These are phyloP conservation scores for Falco peregrinus DNA, from an alignment of 2,797 vertebrate genomes.

Conservation along the genomic window DNA sequence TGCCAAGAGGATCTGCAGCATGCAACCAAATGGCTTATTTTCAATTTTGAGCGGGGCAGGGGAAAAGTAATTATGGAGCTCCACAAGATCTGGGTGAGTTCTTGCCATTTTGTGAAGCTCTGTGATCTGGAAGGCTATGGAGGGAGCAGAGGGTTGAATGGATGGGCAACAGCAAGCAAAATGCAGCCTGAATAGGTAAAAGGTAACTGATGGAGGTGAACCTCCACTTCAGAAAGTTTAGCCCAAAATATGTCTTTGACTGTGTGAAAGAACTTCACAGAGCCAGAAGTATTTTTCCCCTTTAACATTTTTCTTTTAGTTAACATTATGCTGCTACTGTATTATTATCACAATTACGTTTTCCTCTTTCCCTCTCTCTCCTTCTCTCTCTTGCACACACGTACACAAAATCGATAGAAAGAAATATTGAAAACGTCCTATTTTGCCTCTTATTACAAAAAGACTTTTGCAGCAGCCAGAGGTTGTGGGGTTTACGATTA, in stretches of 20 bases:
- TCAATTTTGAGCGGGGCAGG: background rate
- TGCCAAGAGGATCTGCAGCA: background rate
- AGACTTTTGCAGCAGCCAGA: background rate
- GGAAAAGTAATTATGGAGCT: background rate
- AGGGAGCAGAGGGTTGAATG: background rate
- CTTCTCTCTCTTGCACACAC: background rate
- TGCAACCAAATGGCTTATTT: background rate
- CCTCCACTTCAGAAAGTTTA: background rate
- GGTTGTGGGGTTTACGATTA: background rate
- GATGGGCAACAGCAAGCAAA: background rate
- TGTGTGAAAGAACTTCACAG: background rate
- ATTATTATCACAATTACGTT: background rate
- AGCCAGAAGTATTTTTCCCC: background rate
- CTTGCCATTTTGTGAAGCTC: background rate
- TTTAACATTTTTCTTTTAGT: background rate
- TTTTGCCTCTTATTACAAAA: background rate
- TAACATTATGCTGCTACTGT: background rate
- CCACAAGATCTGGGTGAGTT: background rate
- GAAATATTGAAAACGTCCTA: slow-evolving; percentile 19
- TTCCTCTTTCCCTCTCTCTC: background rate
- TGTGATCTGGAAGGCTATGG: background rate
- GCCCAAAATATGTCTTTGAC: background rate
- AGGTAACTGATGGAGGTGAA: background rate
- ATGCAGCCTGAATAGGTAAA: background rate
- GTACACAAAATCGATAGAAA: slow-evolving; percentile 44